Base-by-base conservation (phyloP, 2,888 invertebrate genomes). In the Caenorhabditis sinica region DNA sequence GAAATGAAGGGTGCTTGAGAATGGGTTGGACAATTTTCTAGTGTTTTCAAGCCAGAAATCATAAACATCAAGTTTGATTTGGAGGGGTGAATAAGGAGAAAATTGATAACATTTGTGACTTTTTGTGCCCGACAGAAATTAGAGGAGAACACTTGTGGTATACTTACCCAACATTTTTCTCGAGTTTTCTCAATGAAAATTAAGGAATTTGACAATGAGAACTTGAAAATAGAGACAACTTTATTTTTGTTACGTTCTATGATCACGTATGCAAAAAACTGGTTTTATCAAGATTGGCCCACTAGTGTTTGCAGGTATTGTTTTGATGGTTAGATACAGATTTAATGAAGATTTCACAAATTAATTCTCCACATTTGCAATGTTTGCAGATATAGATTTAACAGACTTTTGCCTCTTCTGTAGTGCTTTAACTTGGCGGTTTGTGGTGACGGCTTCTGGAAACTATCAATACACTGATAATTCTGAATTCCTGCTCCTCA, bases 91-190 rank as follows among this genome's bases (percentile, higher is more conserved):
- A 45, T 15, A 45, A 23, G 33, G 20, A 11, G 20, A 33, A 61
- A 20, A 20, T 49, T 53, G 68, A 68, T 53, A 68, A 68, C 4
- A 23, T 53, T 6, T 68, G 51, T 49, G 49, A 49, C 49, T 49
- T 49, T 49, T 49, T 49, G 49, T 49, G 49, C 5, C 49, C 20
- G 17, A 45, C 15, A 13, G 45, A 11, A 45, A 2, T 33, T 33
- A 6, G 33, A 4, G 33, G 33, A 33, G 33, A 33, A 4, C 33
- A 40, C 13, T 40, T 40, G 8, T 20, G 3, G 51, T 6, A 23
- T 6, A 51, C 51, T 51, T 51, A 51, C 51, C 23, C 8, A 51
- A 51, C 20, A 51, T 51, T n/a, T 51, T 20, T 51, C 51, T 51
- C 2, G 51, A 20, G 51, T 51, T 51, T 51, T 51, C n/a, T 51